Evolutionary conservation across 2,888 invertebrate species (phyloP).

Genomic region (Melipona bicolor): DNA sequence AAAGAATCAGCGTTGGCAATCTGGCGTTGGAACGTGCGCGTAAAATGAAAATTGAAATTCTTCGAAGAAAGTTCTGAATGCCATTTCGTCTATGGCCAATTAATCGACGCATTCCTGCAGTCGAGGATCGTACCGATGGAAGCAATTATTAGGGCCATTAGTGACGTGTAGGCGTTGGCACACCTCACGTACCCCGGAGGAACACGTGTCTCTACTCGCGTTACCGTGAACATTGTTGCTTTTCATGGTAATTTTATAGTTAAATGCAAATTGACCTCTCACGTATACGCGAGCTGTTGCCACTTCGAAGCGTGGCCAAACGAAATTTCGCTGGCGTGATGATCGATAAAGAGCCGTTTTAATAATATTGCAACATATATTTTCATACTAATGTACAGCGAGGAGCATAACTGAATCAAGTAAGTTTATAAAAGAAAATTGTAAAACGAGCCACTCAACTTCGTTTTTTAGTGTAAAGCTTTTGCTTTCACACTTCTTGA

Average conservation of each 20-base stretch:
- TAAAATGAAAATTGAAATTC: constrained; percentile 55
- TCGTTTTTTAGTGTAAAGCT: too few species aligned
- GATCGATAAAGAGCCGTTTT: neutral
- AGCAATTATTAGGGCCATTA: constrained; percentile 37
- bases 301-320: neutral
- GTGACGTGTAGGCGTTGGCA: neutral
- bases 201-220: neutral
- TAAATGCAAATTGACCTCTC: neutral
- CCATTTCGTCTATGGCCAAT: constrained; percentile 25
- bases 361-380: neutral
- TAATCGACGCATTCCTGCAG: constrained; percentile 34
- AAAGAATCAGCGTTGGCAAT: constrained; percentile 6
- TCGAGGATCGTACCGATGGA: neutral
- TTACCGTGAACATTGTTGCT: neutral
- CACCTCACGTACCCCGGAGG: neutral
- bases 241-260: neutral
- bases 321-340: neutral
- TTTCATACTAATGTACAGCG: too few species aligned
- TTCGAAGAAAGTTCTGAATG: constrained; percentile 22
- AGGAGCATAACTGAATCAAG: too few species aligned
- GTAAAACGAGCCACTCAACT: too few species aligned
- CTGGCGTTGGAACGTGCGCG: constrained; percentile 14
- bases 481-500: too few species aligned
- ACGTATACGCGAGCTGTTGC: neutral
- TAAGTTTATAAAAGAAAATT: too few species aligned